phyloP scores from a whole-genome alignment of 2,113 vertebrate genomes.

The Gnathonemus echidnorhynchus region DNA sequence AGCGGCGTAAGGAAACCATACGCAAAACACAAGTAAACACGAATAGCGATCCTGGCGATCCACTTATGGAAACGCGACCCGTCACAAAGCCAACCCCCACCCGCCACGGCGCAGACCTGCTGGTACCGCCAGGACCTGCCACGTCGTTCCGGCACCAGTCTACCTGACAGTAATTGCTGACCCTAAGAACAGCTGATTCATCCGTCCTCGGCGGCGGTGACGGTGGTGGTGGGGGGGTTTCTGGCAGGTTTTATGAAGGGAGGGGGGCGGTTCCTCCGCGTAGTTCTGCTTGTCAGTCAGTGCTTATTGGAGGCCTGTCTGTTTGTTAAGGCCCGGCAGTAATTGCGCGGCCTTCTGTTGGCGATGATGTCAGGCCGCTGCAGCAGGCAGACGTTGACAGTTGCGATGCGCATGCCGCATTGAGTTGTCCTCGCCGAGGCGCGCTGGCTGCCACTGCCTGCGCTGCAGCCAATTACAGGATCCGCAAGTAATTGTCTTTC shows the following conservation, averaged over 20 bases:
- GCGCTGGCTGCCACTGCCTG: conserved; percentile 56
- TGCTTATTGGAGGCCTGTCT: conserved; percentile 75
- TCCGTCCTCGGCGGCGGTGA: background rate
- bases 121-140: background rate
- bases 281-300: conserved; percentile 71
- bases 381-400: conserved; percentile 82
- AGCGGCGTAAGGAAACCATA: background rate
- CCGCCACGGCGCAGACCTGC: background rate
- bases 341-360: conserved; percentile 80
- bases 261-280: conserved; percentile 46
- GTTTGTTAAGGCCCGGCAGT: conserved; percentile 72
- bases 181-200: conserved; percentile 14
- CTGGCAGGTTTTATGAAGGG: background rate
- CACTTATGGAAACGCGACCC: background rate
- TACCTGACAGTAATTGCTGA: conserved; percentile 13
- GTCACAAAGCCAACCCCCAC: background rate
- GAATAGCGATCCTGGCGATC: background rate
- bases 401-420: conserved; percentile 80
- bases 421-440: conserved; percentile 93
- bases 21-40: background rate
- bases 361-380: conserved; percentile 89
- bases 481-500: conserved; percentile 62
- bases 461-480: conserved; percentile 71
- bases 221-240: background rate
- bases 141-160: background rate